Conservation (phyloP, 2,797 vertebrate genomes). For the Coilia nasus region DNA sequence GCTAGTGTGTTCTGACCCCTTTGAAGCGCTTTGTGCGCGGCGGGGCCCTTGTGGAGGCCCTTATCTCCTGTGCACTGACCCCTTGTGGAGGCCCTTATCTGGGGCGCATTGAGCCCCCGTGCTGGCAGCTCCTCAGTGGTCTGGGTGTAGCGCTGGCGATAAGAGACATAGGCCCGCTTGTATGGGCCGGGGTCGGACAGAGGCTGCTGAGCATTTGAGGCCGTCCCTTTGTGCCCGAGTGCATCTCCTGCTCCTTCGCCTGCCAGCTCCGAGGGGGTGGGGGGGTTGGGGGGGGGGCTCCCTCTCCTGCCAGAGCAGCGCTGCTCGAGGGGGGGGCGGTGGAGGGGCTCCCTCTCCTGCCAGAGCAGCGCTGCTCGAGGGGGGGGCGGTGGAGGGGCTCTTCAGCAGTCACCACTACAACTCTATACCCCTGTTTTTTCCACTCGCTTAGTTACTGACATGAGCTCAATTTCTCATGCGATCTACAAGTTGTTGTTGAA, state of each 20-base stretch:
- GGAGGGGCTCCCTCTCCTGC: not conserved
- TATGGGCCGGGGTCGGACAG: slow-evolving; percentile 3
- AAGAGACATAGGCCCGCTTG: not conserved
- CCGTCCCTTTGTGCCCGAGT: not conserved
- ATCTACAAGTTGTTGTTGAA: too few species aligned
- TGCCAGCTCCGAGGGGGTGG: too few species aligned
- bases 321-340: too few species aligned
- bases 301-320: too few species aligned
- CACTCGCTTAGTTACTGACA: not conserved
- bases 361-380: too few species aligned
- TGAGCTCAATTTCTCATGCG: not conserved
- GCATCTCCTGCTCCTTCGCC: not conserved
- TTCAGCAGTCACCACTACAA: not conserved
- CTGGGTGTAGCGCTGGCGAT: not conserved
- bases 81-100: not conserved
- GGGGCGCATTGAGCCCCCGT: not conserved
- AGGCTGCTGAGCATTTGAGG: not conserved
- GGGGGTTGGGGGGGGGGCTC: not conserved
- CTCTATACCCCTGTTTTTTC: not conserved
- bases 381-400: not conserved
- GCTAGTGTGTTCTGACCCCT: not conserved
- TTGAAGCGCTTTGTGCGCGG: not conserved
- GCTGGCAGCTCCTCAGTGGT: not conserved
- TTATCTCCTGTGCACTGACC: not conserved
- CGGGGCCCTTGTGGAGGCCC: not conserved